Evolutionary conservation across 2,113 vertebrate genomes (phyloP), one percentile per base, ranked within the genome.

Genomic region (Andinoacara biseriatus): DNA sequence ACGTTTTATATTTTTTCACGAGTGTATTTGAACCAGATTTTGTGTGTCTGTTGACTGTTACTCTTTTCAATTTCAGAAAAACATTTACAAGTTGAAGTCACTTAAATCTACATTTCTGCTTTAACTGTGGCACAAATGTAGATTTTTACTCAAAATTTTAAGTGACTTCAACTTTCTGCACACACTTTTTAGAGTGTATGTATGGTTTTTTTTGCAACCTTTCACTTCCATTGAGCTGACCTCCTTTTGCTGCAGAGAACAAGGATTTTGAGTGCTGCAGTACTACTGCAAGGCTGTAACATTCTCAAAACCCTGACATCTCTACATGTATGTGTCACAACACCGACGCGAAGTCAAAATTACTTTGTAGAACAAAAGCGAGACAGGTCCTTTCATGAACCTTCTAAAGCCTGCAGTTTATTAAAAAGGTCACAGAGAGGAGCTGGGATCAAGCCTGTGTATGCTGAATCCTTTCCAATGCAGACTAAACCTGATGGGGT

Each of bases 361-460:
- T 10, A 84, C 40, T 24, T 81, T 40, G 61, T 17, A 1, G 1
- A 4, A 26, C 17, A 35, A 58, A 78, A 83, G 54, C 10, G 82
- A 77, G 61, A 61, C 67, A 5, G 33, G 24, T 59, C 9, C 0
- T 76, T 17, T 69, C 63, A 67, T 33, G 31, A 80, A 58, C 78
- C 40, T 62, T 22, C 10, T 52, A 24, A 17, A 29, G 62, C 60
- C 81, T 61, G 11, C 61, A 80, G 22, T 58, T 67, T 72, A 52
- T 79, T 58, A 61, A 35, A 88, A 81, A 89, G 62, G 79, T 86
- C 86, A 87, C 61, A 61, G n/a, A 56, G 35, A 33, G 54, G 60
- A 87, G 56, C 35, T 10, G 1, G 20, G 52, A 46, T 77, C 56
- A 33, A 26, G 63, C 26, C 75, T 72, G 18, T 7, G 76, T 57